Evolutionary conservation across 2,797 vertebrate genomes (phyloP).

Genomic region (Simalia tracyae): DNA sequence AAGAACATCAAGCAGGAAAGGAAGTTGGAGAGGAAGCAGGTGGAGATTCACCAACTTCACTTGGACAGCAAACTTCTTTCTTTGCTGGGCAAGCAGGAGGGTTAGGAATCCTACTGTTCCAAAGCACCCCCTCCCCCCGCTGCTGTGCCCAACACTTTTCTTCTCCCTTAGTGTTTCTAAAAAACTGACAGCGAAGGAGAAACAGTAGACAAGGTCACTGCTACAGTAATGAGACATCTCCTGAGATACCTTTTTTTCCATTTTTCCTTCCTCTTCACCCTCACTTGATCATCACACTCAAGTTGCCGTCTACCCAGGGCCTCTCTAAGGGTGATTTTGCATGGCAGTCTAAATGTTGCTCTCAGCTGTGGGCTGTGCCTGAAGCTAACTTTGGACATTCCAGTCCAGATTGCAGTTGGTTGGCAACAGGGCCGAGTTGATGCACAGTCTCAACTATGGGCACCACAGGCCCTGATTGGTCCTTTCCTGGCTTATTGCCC

Average conservation of each 20-base stretch:
- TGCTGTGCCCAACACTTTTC: too few species aligned
- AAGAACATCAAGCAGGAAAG: not conserved
- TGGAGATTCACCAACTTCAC: not conserved
- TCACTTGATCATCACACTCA: not conserved
- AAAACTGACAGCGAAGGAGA: too few species aligned
- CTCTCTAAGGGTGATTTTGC: not conserved
- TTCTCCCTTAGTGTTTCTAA: too few species aligned
- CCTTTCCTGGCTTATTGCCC: not conserved
- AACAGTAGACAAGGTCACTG: not conserved
- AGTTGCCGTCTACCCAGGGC: not conserved
- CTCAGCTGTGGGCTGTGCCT: not conserved
- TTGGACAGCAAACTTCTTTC: not conserved
- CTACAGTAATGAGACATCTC: not conserved
- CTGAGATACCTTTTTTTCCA: not conserved
- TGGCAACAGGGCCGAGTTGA: not conserved
- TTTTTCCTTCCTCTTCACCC: not conserved
- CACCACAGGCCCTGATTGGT: not conserved
- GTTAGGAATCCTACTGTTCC: not conserved
- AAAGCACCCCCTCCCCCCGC: not conserved
- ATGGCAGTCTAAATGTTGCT: not conserved
- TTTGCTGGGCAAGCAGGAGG: not conserved
- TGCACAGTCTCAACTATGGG: not conserved
- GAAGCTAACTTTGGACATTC: not conserved
- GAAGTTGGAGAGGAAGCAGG: not conserved
- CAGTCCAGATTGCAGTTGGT: not conserved